Conservation (phyloP, 2,888 invertebrate species). For the Cyaniris semiargus region DNA sequence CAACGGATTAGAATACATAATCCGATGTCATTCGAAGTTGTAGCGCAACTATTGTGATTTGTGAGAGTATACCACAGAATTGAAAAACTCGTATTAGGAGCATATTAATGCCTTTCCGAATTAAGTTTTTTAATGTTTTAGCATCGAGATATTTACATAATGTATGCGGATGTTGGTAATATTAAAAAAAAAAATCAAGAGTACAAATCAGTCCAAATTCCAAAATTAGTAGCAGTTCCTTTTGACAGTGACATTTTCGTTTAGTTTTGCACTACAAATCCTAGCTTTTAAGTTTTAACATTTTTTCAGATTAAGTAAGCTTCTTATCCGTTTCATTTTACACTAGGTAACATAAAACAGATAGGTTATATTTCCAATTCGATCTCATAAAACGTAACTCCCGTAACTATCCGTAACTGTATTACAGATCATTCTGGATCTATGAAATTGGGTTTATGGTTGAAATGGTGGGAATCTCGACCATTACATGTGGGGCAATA, state of each 20-base stretch:
- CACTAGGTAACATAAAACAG: background rate
- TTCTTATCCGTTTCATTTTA: background rate
- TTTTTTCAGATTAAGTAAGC: background rate
- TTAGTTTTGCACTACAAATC: too few relatives aligned
- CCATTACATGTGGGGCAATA: slow-evolving; percentile 12
- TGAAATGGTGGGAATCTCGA: slow-evolving; percentile 16
- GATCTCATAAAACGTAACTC: slow-evolving; percentile 13
- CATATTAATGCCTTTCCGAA: slow-evolving; percentile 52
- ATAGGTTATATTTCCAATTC: background rate
- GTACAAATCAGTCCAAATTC: background rate
- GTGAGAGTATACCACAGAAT: slow-evolving; percentile 45
- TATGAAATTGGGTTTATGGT: slow-evolving; percentile 18
- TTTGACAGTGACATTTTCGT: too few relatives aligned
- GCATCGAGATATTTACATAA: slow-evolving; percentile 33
- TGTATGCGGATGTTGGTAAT: background rate
- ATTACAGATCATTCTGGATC: slow-evolving; percentile 20
- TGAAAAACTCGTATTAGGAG: slow-evolving; percentile 57
- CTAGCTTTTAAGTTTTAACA: background rate
- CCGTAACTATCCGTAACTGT: slow-evolving; percentile 25
- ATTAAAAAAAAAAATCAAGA: background rate
- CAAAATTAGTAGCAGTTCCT: background rate
- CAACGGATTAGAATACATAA: slow-evolving; percentile 23
- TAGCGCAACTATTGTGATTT: slow-evolving; percentile 32
- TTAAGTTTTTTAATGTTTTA: slow-evolving; percentile 42
- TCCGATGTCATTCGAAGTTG: slow-evolving; percentile 22